Percentiles rank a stretch among this genome's conserved stretches.
Conservation (phyloP, 1,140 invertebrate species). For the Aricia agestis region DNA sequence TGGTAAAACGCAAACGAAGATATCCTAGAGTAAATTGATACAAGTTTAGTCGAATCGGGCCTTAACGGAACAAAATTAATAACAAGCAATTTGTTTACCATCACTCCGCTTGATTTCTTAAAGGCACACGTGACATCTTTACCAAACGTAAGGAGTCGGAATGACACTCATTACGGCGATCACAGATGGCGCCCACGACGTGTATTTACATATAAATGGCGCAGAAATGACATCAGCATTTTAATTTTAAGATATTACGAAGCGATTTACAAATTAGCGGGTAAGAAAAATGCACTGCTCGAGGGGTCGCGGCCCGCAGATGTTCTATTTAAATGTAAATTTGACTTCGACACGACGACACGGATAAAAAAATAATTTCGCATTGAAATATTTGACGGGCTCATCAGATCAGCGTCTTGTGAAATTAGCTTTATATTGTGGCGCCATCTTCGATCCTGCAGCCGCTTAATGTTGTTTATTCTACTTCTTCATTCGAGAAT, state of each 20-base stretch:
- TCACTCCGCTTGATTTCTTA: neutral
- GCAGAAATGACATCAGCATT: conserved; percentile 74
- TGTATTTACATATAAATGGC: conserved; percentile 71
- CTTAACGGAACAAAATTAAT: too few relatives aligned
- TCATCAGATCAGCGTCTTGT: conserved; percentile 40
- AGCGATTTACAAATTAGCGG: conserved; percentile 75
- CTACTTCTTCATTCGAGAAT: too few relatives aligned
- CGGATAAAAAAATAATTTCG: conserved; percentile 66
- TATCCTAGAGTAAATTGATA: too few relatives aligned
- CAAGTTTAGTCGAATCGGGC: too few relatives aligned
- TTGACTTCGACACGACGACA: conserved; percentile 61
- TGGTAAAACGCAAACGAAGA: too few relatives aligned
- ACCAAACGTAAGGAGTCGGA: neutral
- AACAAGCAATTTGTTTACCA: neutral
- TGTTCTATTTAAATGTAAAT: conserved; percentile 77
- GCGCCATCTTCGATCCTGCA: neutral
- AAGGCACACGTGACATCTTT: neutral
- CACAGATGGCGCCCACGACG: neutral
- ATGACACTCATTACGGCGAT: neutral
- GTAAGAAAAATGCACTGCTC: conserved; percentile 66
- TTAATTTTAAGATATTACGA: conserved; percentile 74
- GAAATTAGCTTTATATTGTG: conserved; percentile 23
- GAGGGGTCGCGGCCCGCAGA: conserved; percentile 68
- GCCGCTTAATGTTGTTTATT: too few relatives aligned
- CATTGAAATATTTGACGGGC: conserved; percentile 65